Conservation (phyloP, 2,113 vertebrate genomes). For the Gambusia affinis region DNA sequence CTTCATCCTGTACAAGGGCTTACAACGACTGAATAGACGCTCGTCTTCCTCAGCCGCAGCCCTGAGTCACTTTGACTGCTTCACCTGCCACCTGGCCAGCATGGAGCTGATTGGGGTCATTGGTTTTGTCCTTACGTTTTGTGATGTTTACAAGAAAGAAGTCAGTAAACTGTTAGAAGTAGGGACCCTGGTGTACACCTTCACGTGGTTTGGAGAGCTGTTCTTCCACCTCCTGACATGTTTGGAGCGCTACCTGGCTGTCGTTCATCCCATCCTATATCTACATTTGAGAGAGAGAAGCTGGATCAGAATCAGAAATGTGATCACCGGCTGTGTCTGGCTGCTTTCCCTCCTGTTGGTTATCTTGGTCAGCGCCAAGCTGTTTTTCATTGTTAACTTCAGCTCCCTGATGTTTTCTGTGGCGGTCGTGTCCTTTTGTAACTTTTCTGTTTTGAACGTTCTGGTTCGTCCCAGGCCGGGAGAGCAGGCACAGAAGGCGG, state of each 20-base stretch:
- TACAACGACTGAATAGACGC: background rate
- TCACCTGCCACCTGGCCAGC: background rate
- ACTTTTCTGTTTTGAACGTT: background rate
- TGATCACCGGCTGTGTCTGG: background rate
- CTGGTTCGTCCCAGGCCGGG: constrained; percentile 8
- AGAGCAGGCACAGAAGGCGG: background rate
- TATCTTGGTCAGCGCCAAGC: fast-evolving
- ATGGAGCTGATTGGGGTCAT: constrained; percentile 6
- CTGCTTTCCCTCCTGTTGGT: background rate
- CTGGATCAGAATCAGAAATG: constrained; percentile 3
- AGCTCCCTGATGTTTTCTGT: background rate
- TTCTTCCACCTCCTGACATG: constrained; percentile 10
- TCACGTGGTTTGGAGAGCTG: background rate
- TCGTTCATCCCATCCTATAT: constrained; percentile 1
- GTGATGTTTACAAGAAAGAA: background rate
- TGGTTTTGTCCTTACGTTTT: background rate
- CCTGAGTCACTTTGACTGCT: constrained; percentile 4
- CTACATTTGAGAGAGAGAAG: background rate
- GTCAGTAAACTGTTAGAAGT: fast-evolving
- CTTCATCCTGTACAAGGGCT: background rate
- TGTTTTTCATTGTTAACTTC: fast-evolving
- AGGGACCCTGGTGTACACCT: background rate
- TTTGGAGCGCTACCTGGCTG: constrained; percentile 21
- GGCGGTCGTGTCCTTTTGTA: background rate
- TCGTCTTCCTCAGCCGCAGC: background rate